phyloP scores from a whole-genome alignment of 92 coral and sea anemone species.

The Phenganax marumi region DNA sequence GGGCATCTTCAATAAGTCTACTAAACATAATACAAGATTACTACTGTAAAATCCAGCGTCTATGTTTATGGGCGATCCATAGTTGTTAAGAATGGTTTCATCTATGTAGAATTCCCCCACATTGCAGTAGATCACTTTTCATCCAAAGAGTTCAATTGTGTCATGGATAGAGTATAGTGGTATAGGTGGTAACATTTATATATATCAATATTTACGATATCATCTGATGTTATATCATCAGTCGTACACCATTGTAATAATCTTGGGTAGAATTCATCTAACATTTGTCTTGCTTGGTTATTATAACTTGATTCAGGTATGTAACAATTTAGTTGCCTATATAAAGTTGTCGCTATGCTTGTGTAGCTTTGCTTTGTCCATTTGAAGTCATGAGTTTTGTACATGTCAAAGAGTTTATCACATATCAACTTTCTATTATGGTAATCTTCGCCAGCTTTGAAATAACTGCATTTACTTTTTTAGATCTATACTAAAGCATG shows the following conservation, averaged over 20 bases:
- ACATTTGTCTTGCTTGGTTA: slow-evolving; percentile 35
- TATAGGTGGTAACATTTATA: slow-evolving; percentile 36
- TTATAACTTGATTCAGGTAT: slow-evolving; percentile 40
- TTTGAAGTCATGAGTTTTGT: slow-evolving; percentile 43
- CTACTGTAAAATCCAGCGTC: slow-evolving; percentile 41
- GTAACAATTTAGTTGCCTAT: slow-evolving; percentile 35
- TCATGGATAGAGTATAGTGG: slow-evolving; percentile 37
- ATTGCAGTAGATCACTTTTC: slow-evolving; percentile 32
- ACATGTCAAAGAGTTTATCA: slow-evolving; percentile 30
- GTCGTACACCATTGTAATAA: slow-evolving; percentile 54
- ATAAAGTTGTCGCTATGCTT: not conserved
- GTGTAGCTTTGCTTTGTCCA: slow-evolving; percentile 41
- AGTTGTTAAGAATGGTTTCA: slow-evolving; percentile 36
- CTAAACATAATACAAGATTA: slow-evolving; percentile 28
- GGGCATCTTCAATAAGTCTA: slow-evolving; percentile 31
- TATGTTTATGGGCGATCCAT: not conserved
- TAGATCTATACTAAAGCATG: no score
- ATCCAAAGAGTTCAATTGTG: slow-evolving; percentile 30
- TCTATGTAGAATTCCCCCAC: slow-evolving; percentile 44
- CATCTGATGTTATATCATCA: not conserved
- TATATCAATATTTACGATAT: slow-evolving; percentile 27
- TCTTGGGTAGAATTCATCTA: slow-evolving; percentile 52
- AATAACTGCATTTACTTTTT: no score
- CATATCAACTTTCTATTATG: slow-evolving; percentile 46
- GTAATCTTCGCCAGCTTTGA: no score